Conservation (phyloP, 2,888 invertebrate genomes). For the Apotomis turbidana region DNA sequence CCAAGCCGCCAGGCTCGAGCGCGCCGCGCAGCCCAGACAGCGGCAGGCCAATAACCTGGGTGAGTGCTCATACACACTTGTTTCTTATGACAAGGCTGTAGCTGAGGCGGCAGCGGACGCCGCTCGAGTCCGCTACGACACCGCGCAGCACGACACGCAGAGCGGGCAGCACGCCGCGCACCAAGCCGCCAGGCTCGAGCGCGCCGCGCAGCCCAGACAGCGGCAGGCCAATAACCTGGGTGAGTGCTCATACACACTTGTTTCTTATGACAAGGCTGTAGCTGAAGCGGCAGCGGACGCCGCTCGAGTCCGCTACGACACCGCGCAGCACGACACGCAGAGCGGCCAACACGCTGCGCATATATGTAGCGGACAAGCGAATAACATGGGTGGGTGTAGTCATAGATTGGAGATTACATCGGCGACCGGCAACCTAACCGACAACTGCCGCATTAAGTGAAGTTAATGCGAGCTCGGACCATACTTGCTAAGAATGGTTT, state of each 20-base stretch:
- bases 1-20: conserved; percentile 40
- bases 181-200: conserved; percentile 40
- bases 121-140: conserved; percentile 59
- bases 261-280: too few relatives aligned
- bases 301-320: conserved; percentile 59
- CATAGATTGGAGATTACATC: too few relatives aligned
- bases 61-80: too few relatives aligned
- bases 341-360: conserved; percentile 54
- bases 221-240: conserved; percentile 1
- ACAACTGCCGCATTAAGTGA: too few relatives aligned
- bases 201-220: conserved; percentile 47
- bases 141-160: conserved; percentile 67
- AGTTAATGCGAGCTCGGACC: too few relatives aligned
- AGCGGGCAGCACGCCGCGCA: conserved; percentile 54
- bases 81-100: too few relatives aligned
- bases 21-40: conserved; percentile 47
- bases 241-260: too few relatives aligned
- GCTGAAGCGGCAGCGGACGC: too few relatives aligned
- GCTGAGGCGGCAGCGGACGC: too few relatives aligned
- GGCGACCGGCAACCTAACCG: background rate
- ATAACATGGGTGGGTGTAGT: conserved; percentile 6
- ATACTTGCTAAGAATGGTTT: too few relatives aligned
- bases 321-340: conserved; percentile 67
- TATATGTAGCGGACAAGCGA: conserved; percentile 21
- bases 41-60: conserved; percentile 1